Percentiles rank a stretch among this genome's conserved stretches.
phyloP scores from a whole-genome alignment of 1,140 invertebrate species.

The Drosophila oshimai region DNA sequence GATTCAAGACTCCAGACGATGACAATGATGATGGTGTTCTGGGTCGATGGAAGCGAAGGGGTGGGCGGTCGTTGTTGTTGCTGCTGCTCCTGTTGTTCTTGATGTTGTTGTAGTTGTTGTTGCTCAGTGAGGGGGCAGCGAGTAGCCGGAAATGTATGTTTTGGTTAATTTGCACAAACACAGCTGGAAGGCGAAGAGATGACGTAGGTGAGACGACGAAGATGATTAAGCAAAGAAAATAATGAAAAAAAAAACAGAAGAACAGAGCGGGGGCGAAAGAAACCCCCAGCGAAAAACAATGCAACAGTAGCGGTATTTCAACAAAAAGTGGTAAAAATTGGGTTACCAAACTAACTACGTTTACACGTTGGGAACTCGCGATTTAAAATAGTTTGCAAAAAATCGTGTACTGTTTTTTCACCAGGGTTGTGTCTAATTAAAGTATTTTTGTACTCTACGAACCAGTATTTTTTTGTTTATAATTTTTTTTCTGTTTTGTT shows the following conservation, averaged over 20 bases:
- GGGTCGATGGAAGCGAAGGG: slow-evolving; percentile 23
- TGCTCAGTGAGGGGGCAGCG: slow-evolving; percentile 36
- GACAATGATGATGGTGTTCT: slow-evolving; percentile 30
- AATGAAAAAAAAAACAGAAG: slow-evolving; percentile 8
- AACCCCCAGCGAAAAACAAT: background rate
- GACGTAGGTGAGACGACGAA: slow-evolving; percentile 63
- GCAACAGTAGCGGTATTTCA: slow-evolving; percentile 1
- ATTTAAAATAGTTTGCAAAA: no score
- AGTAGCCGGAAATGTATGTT: slow-evolving; percentile 75
- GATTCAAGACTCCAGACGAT: slow-evolving; percentile 22
- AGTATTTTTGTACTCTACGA: no score
- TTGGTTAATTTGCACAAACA: slow-evolving; percentile 79
- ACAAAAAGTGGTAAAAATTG: background rate
- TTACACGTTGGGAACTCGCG: background rate
- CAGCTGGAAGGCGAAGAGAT: slow-evolving; percentile 78
- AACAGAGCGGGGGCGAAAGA: background rate
- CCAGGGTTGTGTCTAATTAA: no score
- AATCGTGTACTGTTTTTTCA: no score
- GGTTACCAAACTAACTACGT: background rate
- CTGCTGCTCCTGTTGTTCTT: slow-evolving; percentile 15
- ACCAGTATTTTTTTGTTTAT: no score
- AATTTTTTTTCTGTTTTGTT: no score
- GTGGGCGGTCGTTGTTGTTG: slow-evolving; percentile 12
- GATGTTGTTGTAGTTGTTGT: slow-evolving; percentile 20
- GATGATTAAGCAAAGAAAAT: slow-evolving; percentile 44